Evolutionary conservation across 2,888 invertebrate species (phyloP).

Genomic region (Reticulitermes lucifugus): DNA sequence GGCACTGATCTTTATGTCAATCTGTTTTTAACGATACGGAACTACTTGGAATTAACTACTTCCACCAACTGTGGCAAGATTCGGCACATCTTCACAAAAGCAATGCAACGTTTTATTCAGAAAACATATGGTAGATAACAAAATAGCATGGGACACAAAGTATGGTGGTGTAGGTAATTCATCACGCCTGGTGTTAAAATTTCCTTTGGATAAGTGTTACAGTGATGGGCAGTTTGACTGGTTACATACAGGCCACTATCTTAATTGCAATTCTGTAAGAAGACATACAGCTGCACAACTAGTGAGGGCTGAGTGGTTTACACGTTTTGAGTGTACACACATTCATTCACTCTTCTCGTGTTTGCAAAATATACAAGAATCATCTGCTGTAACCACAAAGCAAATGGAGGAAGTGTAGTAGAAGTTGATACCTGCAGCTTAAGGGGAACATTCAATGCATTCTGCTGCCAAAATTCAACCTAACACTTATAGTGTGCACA

Average conservation of each 20-base stretch:
- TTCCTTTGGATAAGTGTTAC: neutral
- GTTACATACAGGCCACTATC: neutral
- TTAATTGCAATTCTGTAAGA: neutral
- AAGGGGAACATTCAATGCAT: too few species aligned
- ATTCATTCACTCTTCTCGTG: too few species aligned
- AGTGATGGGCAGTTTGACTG: neutral
- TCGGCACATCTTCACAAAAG: constrained; percentile 64
- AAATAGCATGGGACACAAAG: neutral
- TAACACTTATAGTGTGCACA: too few species aligned
- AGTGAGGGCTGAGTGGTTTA: too few species aligned
- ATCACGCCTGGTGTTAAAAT: neutral
- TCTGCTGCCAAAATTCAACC: too few species aligned
- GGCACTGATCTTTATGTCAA: constrained; percentile 73
- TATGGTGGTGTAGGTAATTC: neutral
- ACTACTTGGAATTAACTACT: constrained; percentile 66
- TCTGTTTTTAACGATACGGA: constrained; percentile 71
- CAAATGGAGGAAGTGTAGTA: too few species aligned
- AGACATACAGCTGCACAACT: neutral
- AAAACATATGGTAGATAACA: constrained; percentile 41
- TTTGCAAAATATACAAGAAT: too few species aligned
- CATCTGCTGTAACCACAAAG: too few species aligned
- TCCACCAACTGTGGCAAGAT: constrained; percentile 76
- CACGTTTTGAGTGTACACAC: too few species aligned
- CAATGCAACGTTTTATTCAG: constrained; percentile 45
- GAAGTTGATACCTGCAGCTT: too few species aligned